These are phyloP conservation scores for Pseudoatta argentina DNA, from an alignment of 1,140 invertebrate genomes.

Conservation along the genomic window DNA sequence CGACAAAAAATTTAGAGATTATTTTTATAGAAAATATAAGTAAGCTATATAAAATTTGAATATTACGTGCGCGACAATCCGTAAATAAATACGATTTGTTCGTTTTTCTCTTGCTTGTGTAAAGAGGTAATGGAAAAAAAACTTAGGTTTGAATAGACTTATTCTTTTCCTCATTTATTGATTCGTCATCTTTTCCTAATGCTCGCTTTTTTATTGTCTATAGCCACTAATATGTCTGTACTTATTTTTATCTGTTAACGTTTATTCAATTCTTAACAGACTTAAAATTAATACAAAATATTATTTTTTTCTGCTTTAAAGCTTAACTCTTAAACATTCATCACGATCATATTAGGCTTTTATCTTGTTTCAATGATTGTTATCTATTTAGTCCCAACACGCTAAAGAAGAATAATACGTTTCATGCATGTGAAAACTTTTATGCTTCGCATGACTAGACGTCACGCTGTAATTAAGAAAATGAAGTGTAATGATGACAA, in stretches of 20 bases:
- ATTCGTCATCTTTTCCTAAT: neutral
- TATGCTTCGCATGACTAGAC: neutral
- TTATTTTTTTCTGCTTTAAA: neutral
- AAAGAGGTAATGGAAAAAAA: neutral
- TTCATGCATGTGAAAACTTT: neutral
- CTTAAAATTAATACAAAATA: neutral
- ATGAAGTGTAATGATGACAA: conserved; percentile 55
- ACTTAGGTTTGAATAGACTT: neutral
- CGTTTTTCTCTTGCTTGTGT: neutral
- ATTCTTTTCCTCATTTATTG: neutral
- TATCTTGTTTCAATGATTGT: neutral
- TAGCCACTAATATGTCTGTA: neutral
- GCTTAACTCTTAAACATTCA: neutral
- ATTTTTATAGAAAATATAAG: neutral
- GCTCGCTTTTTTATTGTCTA: neutral
- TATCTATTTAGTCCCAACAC: neutral
- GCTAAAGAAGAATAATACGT: neutral
- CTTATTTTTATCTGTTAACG: neutral
- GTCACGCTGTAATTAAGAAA: conserved; percentile 49
- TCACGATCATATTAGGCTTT: neutral
- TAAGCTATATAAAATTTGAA: neutral
- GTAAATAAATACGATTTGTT: neutral
- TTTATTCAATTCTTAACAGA: neutral
- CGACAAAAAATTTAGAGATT: neutral
- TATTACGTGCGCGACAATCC: neutral